Base-by-base conservation (phyloP, 1,140 invertebrate species). In the Trachymyrmex cornetzi region DNA sequence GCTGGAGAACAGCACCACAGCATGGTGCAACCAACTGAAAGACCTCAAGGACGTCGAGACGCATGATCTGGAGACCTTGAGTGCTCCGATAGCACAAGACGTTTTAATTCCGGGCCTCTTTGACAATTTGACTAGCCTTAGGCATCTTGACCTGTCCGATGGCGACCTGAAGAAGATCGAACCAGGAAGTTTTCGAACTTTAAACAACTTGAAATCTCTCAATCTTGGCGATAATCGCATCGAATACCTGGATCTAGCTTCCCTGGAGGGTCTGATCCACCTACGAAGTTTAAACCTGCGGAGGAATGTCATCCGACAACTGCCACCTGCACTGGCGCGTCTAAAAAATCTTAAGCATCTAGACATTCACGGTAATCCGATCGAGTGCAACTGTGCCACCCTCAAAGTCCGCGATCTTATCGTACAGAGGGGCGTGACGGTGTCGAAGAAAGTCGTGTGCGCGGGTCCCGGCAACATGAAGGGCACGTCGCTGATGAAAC, bases 301-400 rank as follows among this genome's bases (percentile, higher is more conserved):
- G 6, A 88, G 80, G 48, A 95, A 95, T 59, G 82, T 61, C 0
- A 80, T 95, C 0, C 75, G 27, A 1, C 84, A 93, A 11, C 87
- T 95, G 48, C 90, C 95, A 0, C 63, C 85, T 0, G 94, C 91
- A 16, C 44, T 94, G 6, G 91, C 95, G 66, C 95, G 94, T 34
- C 95, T 97, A 14, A 96, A 97, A 69, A 96, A 96, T 89, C 92
- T 98, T 6, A 95, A 96, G 48, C 95, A 96, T 12, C 91, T 98
- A 1, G 97, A 97, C 85, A 93, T 98, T 1, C 95, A 95, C 38
- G 94, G 96, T 38, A 98, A 98, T 94, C 96, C 96, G 3, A 92
- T 98, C 2, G 94, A 96, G 48, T 98, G 97, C 91, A 96, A 96
- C 77, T 95, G 95, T 64, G 89, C 88, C 1, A 93, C 93, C 22